Conservation (phyloP, 2,888 invertebrate genomes). For the Tetheella fluctuosa region DNA sequence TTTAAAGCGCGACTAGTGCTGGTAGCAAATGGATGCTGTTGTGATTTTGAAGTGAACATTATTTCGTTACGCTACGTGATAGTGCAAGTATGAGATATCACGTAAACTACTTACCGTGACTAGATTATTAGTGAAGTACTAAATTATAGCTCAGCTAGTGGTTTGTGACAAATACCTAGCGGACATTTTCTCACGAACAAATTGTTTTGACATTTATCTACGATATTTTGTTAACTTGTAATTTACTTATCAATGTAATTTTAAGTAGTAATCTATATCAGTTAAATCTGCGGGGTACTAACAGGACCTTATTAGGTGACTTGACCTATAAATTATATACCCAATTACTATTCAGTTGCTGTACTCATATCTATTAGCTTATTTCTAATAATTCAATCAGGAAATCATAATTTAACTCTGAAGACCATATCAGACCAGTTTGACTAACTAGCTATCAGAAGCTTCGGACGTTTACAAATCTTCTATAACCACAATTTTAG, state of each 20-base stretch:
- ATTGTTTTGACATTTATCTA: neutral
- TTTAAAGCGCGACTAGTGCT: constrained; percentile 37
- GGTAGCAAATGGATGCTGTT: constrained; percentile 60
- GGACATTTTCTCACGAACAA: constrained; percentile 1
- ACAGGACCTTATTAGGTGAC: neutral
- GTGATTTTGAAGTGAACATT: constrained; percentile 54
- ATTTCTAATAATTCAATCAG: too few species aligned
- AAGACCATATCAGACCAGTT: too few species aligned
- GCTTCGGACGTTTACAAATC: too few species aligned
- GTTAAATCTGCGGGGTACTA: neutral
- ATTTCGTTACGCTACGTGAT: constrained; percentile 58
- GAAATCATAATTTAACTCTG: too few species aligned
- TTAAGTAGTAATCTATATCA: neutral
- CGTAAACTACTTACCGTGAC: constrained; percentile 29
- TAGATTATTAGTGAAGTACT: neutral
- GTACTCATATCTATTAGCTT: too few species aligned
- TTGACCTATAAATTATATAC: too few species aligned
- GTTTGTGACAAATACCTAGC: neutral
- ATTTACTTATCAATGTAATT: neutral
- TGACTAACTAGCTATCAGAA: too few species aligned
- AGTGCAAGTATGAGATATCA: constrained; percentile 46
- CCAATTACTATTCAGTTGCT: too few species aligned
- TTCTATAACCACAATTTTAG: too few species aligned
- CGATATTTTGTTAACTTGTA: neutral
- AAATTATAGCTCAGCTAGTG: neutral